Evolutionary conservation across 1,140 invertebrate genomes (phyloP).

Genomic region (Drosophila pseudoananassae): DNA sequence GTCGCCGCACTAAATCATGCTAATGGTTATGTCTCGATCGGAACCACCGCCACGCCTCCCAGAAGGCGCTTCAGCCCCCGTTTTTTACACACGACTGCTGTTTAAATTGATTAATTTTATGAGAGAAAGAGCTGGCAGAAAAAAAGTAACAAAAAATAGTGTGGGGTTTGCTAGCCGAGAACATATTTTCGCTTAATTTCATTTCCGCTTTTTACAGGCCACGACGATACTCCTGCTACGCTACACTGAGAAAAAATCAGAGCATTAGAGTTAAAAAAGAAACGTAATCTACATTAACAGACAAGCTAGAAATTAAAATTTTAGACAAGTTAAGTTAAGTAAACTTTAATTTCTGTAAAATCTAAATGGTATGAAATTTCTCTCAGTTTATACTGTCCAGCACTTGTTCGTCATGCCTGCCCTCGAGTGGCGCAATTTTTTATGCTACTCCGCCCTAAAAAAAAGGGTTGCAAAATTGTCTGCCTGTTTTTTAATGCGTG

Average conservation of each 20-base stretch:
- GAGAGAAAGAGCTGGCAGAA: conserved; percentile 38
- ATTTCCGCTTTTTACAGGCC: conserved; percentile 60
- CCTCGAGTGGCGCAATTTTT: conserved; percentile 74
- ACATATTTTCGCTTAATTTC: conserved; percentile 81
- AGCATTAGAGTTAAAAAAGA: too few species aligned
- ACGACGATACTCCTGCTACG: neutral
- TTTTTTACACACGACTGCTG: conserved; percentile 12
- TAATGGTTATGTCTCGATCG: conserved; percentile 59
- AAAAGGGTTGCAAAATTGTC: conserved; percentile 74
- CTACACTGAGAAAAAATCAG: neutral
- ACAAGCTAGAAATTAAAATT: too few species aligned
- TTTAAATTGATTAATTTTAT: conserved; percentile 83
- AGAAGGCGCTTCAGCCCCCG: neutral
- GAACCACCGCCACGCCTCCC: neutral
- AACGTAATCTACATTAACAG: too few species aligned
- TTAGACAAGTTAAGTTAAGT: neutral
- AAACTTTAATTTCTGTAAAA: neutral
- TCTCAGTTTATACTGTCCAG: conserved; percentile 11
- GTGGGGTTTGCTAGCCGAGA: conserved; percentile 43
- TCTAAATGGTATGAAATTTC: neutral
- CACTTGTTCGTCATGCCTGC: conserved; percentile 76
- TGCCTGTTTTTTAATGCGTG: conserved; percentile 41
- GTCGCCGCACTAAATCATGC: conserved; percentile 65
- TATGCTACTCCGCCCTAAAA: conserved; percentile 48
- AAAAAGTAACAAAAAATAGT: conserved; percentile 6